Evolutionary conservation across 2,113 vertebrate genomes (phyloP).

Genomic region (Anthoscopus minutus): DNA sequence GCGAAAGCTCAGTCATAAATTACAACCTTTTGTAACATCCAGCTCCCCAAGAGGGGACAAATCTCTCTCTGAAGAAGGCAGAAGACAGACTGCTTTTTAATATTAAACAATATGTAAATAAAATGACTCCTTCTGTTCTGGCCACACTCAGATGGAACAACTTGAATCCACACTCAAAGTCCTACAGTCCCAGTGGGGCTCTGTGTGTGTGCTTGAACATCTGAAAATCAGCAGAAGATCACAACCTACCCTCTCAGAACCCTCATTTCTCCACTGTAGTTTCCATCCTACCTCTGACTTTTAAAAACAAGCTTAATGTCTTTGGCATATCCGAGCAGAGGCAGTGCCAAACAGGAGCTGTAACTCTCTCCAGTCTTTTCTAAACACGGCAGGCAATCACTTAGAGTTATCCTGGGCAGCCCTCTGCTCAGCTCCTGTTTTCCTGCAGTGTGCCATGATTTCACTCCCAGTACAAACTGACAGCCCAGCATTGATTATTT

Average conservation of each 20-base stretch:
- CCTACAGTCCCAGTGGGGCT: not conserved
- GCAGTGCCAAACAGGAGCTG: not conserved
- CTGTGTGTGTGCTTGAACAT: not conserved
- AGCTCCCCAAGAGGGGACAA: not conserved
- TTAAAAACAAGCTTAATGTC: not conserved
- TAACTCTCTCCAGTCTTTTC: not conserved
- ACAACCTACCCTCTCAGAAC: not conserved
- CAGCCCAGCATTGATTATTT: not conserved
- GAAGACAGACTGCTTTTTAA: not conserved
- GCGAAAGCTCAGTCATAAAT: not conserved
- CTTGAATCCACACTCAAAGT: not conserved
- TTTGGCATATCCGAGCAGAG: too few relatives aligned
- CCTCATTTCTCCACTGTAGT: not conserved
- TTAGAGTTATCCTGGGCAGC: not conserved
- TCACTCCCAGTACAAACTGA: not conserved
- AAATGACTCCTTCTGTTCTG: not conserved
- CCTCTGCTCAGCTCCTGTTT: too few relatives aligned
- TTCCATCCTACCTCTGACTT: not conserved
- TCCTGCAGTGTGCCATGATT: fast-evolving
- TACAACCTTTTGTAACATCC: not conserved
- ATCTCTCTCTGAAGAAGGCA: not conserved
- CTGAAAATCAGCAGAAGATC: not conserved
- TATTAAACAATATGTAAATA: not conserved
- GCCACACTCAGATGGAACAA: not conserved
- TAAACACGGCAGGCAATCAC: not conserved